These are phyloP conservation scores for Centrocercus urophasianus DNA, from an alignment of 2,113 vertebrate genomes.

Conservation along the genomic window DNA sequence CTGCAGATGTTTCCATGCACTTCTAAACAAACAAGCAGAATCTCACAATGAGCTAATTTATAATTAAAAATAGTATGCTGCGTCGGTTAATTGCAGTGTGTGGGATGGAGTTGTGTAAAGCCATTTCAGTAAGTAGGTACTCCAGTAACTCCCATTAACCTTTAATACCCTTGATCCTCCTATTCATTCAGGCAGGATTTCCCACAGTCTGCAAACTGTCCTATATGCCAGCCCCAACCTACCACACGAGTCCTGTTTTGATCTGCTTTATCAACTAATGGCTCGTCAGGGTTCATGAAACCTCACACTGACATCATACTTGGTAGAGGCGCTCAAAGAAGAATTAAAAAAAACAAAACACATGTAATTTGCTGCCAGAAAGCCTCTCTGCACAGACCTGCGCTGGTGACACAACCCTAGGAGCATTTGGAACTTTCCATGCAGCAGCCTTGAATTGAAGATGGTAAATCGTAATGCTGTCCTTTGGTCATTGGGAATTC, in stretches of 20 bases:
- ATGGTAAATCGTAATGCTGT: background rate
- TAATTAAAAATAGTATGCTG: constrained; percentile 36
- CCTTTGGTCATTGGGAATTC: background rate
- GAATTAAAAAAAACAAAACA: background rate
- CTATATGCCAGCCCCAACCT: background rate
- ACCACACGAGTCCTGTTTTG: background rate
- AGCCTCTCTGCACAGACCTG: background rate
- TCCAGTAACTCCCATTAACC: constrained; percentile 25
- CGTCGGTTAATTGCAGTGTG: constrained; percentile 39
- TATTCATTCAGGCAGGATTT: constrained; percentile 32
- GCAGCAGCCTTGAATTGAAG: background rate
- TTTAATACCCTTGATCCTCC: constrained; percentile 37
- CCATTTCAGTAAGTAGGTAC: constrained; percentile 21
- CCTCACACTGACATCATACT: background rate
- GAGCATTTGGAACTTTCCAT: background rate
- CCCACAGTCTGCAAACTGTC: background rate
- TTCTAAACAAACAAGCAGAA: constrained; percentile 22
- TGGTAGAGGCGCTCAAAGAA: background rate
- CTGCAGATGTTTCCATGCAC: background rate
- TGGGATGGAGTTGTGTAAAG: constrained; percentile 2
- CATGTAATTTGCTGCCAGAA: background rate
- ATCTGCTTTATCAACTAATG: constrained; percentile 8
- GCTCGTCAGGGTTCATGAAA: background rate
- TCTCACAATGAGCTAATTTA: background rate
- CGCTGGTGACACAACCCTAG: background rate